Evolutionary conservation across 1,140 invertebrate species (phyloP), one percentile per base, ranked within the genome.

Genomic region (Palaemon carinicauda): DNA sequence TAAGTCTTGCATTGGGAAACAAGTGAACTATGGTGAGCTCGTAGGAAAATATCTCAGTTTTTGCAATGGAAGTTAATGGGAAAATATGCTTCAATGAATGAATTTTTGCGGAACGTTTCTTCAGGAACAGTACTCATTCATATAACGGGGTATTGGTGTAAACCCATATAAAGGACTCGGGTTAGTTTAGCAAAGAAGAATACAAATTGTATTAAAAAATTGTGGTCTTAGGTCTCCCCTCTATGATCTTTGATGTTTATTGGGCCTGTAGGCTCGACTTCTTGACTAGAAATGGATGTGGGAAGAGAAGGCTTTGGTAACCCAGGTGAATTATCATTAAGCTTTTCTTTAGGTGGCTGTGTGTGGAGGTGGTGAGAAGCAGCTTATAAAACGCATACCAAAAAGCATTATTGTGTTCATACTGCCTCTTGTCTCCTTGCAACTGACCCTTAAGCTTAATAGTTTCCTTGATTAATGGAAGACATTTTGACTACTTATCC

Each of bases 171-270:
- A n/a, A n/a, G n/a, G n/a, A n/a, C n/a, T n/a, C n/a, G n/a, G n/a
- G n/a, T n/a, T n/a, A n/a, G n/a, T n/a, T n/a, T n/a, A n/a, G n/a
- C n/a, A n/a, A n/a, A n/a, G n/a, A n/a, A n/a, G n/a, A n/a, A n/a
- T n/a, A n/a, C n/a, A n/a, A n/a, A n/a, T n/a, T n/a, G n/a, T n/a
- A n/a, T n/a, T n/a, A n/a, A n/a, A n/a, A n/a, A n/a, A n/a, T n/a
- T n/a, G n/a, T 96, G 53, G 90, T 91, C 81, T 93, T 92, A n/a
- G 91, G 86, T 92, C 91, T 56, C 93, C 91, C 94, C 92, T 91
- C 88, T 71, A 91, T 94, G 94, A 80, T 94, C 92, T 77, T 94
- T 94, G 88, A 93, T 93, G 88, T 94, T 94, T n/a, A 60, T n/a
- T 53, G 80, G 60, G 56, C 71, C 65, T 10, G 73, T 69, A 19